phyloP scores from a whole-genome alignment of 2,797 vertebrate species.

The Allobates femoralis region DNA sequence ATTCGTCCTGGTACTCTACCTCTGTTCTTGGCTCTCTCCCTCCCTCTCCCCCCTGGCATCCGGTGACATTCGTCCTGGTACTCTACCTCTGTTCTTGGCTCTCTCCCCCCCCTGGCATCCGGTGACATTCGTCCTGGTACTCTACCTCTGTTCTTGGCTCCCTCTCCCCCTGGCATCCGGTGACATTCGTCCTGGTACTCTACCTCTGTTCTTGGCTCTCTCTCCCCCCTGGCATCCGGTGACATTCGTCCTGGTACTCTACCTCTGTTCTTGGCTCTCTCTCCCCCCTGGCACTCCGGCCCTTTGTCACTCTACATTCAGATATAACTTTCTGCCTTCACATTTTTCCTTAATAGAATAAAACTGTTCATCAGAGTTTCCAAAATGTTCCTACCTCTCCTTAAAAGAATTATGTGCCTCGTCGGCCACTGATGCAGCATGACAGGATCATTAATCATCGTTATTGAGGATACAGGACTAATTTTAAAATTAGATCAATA shows the following conservation, averaged over 20 bases:
- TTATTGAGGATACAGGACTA: conserved; percentile 60
- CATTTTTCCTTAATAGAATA: conserved; percentile 3
- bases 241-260: neutral
- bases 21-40: neutral
- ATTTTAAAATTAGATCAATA: conserved; percentile 29
- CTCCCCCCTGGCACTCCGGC: neutral
- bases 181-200: neutral
- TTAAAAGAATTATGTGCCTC: conserved; percentile 30
- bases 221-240: neutral
- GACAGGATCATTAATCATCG: conserved; percentile 59
- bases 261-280: neutral
- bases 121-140: neutral
- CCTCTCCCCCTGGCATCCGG: neutral
- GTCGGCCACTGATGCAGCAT: conserved; percentile 21
- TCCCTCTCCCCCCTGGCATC: neutral
- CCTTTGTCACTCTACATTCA: neutral
- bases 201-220: neutral
- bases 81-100: neutral
- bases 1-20: neutral
- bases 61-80: neutral
- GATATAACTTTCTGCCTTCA: conserved; percentile 5
- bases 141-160: neutral
- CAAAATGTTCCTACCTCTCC: conserved; percentile 33
- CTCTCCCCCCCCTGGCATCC: neutral
- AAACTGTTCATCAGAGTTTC: conserved; percentile 26